phyloP scores from a whole-genome alignment of 2,797 vertebrate genomes.

The Geranospiza caerulescens region DNA sequence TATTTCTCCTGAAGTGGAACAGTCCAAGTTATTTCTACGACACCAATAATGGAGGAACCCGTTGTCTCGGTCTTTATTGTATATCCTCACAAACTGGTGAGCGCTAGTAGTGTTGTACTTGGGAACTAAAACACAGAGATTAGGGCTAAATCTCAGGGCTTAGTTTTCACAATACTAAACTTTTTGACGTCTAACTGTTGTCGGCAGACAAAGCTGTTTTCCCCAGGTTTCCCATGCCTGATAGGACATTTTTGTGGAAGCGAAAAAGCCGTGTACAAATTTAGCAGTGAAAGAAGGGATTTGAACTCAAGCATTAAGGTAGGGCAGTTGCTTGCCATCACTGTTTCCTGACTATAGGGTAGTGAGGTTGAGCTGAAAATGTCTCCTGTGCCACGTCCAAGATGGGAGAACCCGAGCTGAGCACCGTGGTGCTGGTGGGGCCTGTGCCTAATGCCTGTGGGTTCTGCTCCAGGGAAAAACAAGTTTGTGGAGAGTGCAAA shows the following conservation, averaged over 20 bases:
- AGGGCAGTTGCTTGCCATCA: not conserved
- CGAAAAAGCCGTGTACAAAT: not conserved
- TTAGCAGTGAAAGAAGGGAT: not conserved
- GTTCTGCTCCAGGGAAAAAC: rapidly evolving
- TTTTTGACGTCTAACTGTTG: not conserved
- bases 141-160: not conserved
- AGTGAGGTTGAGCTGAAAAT: not conserved
- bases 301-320: not conserved
- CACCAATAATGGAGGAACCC: rapidly evolving
- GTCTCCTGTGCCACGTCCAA: not conserved
- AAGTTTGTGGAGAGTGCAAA: not conserved
- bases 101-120: not conserved
- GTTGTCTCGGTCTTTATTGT: not conserved
- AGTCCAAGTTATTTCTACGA: not conserved
- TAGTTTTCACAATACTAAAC: not conserved
- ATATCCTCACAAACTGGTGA: not conserved
- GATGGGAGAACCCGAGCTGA: not conserved
- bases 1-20: not conserved
- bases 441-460: rapidly evolving
- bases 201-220: not conserved
- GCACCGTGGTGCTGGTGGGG: rapidly evolving
- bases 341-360: not conserved
- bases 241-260: not conserved
- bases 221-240: not conserved
- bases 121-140: not conserved